Percentiles rank a stretch among this genome's conserved stretches.
These are phyloP conservation scores for Helicoverpa assulta DNA, from an alignment of 2,888 invertebrate genomes.

Conservation along the genomic window DNA sequence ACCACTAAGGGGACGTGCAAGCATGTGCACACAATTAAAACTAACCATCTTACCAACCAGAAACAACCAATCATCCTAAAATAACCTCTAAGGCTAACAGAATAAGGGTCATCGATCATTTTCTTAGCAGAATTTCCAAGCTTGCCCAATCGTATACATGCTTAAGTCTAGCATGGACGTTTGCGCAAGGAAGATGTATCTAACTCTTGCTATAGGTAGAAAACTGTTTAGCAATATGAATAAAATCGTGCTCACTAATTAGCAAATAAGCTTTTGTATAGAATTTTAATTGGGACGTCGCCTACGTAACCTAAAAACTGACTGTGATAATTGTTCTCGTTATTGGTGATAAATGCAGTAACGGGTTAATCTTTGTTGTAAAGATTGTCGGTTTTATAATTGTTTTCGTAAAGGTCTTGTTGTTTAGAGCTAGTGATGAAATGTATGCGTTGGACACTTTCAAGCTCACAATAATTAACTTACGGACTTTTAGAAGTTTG, in stretches of 20 bases:
- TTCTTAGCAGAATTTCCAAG: constrained; percentile 12
- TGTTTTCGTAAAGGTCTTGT: constrained; percentile 20
- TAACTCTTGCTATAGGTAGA: constrained; percentile 70
- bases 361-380: constrained; percentile 46
- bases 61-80: constrained; percentile 39
- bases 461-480: not conserved
- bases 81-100: constrained; percentile 20
- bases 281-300: constrained; percentile 59
- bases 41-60: constrained; percentile 40
- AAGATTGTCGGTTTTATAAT: constrained; percentile 32
- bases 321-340: constrained; percentile 48
- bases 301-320: constrained; percentile 57
- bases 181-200: constrained; percentile 77
- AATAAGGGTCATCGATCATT: constrained; percentile 28
- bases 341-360: constrained; percentile 52
- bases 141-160: constrained; percentile 43
- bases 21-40: constrained; percentile 68
- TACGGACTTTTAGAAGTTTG: not conserved
- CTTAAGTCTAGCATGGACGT: constrained; percentile 68
- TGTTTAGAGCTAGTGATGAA: too few relatives aligned
- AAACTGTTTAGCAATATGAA: constrained; percentile 70
- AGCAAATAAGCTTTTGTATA: constrained; percentile 56
- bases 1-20: constrained; percentile 75
- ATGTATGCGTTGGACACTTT: not conserved
- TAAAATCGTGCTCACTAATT: constrained; percentile 65